Evolutionary conservation across 2,113 vertebrate genomes (phyloP).

Genomic region (Lamprologus callipterus): DNA sequence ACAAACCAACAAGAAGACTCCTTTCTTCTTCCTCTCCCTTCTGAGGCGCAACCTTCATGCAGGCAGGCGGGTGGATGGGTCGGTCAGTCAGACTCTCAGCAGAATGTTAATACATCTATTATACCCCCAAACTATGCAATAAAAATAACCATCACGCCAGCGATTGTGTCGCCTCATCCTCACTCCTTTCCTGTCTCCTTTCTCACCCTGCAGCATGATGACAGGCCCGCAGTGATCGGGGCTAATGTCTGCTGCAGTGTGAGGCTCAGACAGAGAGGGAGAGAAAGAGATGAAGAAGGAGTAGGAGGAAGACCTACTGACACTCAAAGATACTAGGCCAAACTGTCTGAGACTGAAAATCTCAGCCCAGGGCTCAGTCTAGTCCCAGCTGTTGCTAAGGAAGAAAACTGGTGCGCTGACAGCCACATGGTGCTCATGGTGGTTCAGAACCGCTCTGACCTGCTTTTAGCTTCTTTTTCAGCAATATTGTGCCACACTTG

Average conservation of each 20-base stretch:
- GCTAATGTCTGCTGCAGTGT: slow-evolving; percentile 19
- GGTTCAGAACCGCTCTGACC: neutral
- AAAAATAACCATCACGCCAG: neutral
- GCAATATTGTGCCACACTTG: neutral
- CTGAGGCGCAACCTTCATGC: neutral
- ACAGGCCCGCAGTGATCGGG: neutral
- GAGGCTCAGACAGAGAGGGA: neutral
- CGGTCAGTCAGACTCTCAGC: neutral
- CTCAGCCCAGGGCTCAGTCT: slow-evolving; percentile 12
- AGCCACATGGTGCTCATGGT: neutral
- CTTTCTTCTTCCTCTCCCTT: neutral
- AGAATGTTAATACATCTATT: neutral
- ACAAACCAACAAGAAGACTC: neutral
- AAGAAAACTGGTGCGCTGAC: slow-evolving; percentile 14
- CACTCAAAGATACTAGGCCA: slow-evolving; percentile 16
- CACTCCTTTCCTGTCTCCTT: neutral
- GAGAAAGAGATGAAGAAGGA: neutral
- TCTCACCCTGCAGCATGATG: neutral
- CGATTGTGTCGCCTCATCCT: neutral
- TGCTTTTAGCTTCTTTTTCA: slow-evolving; percentile 26
- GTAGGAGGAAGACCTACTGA: neutral
- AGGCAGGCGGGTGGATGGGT: neutral
- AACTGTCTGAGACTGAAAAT: slow-evolving; percentile 29
- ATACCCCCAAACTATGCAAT: neutral
- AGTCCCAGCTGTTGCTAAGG: slow-evolving; percentile 44